Evolutionary conservation across 2,797 vertebrate genomes (phyloP).

Genomic region (Xenopus petersii): DNA sequence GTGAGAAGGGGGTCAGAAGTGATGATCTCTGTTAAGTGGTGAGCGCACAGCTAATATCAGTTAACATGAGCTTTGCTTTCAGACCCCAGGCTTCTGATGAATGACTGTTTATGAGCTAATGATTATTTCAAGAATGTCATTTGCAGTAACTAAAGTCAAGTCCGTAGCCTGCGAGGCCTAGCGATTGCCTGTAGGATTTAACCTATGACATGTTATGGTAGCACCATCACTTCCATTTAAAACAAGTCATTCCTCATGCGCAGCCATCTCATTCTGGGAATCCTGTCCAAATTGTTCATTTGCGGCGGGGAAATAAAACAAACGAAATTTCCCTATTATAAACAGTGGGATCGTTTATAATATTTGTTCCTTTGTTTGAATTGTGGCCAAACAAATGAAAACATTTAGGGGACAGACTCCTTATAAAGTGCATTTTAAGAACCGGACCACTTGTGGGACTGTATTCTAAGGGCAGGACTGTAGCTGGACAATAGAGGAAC

Average conservation of each 20-base stretch:
- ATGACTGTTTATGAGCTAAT: constrained; percentile 12
- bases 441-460: no score
- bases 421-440: no score
- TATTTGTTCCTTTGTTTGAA: no score
- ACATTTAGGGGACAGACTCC: no score
- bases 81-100: background rate
- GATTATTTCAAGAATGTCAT: constrained; percentile 12
- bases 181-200: constrained; percentile 5
- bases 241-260: background rate
- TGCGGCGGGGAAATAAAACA: background rate
- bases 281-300: background rate
- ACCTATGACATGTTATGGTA: constrained; percentile 8
- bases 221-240: background rate
- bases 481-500: no score
- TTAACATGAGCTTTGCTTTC: background rate
- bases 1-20: background rate
- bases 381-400: no score
- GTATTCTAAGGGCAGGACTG: no score
- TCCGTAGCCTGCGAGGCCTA: background rate
- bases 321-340: no score
- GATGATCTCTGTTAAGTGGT: background rate
- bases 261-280: background rate
- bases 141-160: background rate
- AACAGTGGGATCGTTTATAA: no score
- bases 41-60: background rate